These are phyloP conservation scores for Champsocephalus gunnari DNA, from an alignment of 2,797 vertebrate species.

Conservation along the genomic window DNA sequence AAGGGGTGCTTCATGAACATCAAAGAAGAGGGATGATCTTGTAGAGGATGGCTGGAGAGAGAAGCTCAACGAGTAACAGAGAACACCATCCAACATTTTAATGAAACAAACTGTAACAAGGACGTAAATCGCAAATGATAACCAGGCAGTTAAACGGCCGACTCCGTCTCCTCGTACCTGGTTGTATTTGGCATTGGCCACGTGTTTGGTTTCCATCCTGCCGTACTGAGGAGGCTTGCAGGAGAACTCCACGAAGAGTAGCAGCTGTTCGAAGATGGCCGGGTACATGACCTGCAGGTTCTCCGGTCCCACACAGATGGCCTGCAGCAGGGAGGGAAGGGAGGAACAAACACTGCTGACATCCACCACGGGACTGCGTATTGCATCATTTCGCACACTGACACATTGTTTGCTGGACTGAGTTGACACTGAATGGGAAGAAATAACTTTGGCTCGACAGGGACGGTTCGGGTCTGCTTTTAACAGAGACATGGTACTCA, in stretches of 20 bases:
- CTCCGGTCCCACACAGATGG: slow-evolving; percentile 97
- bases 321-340: slow-evolving; percentile 84
- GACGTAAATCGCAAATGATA: slow-evolving; percentile 28
- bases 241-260: slow-evolving; percentile 98
- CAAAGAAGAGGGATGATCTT: slow-evolving; percentile 45
- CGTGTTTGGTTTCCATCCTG: slow-evolving; percentile 97
- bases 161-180: slow-evolving; percentile 84
- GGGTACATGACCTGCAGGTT: slow-evolving; percentile 99
- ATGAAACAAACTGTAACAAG: slow-evolving; percentile 25
- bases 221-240: slow-evolving; percentile 99
- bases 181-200: slow-evolving; percentile 99
- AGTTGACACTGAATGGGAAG: slow-evolving; percentile 18
- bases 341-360: slow-evolving; percentile 76
- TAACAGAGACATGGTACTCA: not conserved
- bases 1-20: slow-evolving; percentile 19
- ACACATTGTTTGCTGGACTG: slow-evolving; percentile 49
- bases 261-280: slow-evolving; percentile 96
- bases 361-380: slow-evolving; percentile 57
- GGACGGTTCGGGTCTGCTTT: not conserved
- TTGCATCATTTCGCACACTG: slow-evolving; percentile 63
- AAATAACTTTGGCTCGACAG: slow-evolving; percentile 13
- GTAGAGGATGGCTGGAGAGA: slow-evolving; percentile 32
- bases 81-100: slow-evolving; percentile 4
- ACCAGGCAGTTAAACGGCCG: not conserved
- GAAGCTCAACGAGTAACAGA: slow-evolving; percentile 14